Evolutionary conservation across 2,888 invertebrate genomes (phyloP), one percentile per base, ranked within the genome.

Genomic region (Lissocephala sabroskyi): DNA sequence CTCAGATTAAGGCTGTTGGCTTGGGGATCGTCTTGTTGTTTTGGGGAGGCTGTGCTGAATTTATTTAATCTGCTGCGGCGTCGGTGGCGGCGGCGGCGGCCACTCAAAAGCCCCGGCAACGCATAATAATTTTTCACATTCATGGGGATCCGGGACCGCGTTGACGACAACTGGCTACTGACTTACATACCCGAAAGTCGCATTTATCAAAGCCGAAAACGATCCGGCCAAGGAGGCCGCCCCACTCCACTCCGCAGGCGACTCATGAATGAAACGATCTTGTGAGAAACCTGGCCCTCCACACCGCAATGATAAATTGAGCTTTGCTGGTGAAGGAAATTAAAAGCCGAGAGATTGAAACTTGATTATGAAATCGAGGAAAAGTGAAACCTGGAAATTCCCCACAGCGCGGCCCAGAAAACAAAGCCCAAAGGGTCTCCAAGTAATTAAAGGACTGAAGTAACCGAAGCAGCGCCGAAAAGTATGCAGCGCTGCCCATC

Each of bases 101-200:
- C 53, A 58, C 59, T 68, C 77, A 79, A 77, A n/a, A 70, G 70
- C 75, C 56, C 45, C 35, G 47, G 70, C 79, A 59, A 68, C 71
- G 75, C 79, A 73, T 79, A 79, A 79, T 79, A 77, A 79, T 77
- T 79, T 77, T 77, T 79, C 66, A 77, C 79, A 74, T 74, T 59
- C 56, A 11, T 11, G 30, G 9, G 3, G 30, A 10, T 9, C 30
- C 3, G n/a, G 3, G 30, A 35, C 35, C 35, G 36, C 40, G 41
- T 45, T 42, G 39, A 33, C 40, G 23, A 40, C 49, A 53, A 75
- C 68, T 66, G 57, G 79, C 79, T 70, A 78, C 68, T 70, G 68
- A 70, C 68, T 70, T 70, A 70, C 79, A 79, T 70, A 79, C 70
- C 77, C 74, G 52, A 71, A 64, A 76, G 56, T 74, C 77, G 70